Percentiles rank a stretch among this genome's conserved stretches.
Conservation (phyloP, 2,888 invertebrate genomes). For the Agrochola lota region DNA sequence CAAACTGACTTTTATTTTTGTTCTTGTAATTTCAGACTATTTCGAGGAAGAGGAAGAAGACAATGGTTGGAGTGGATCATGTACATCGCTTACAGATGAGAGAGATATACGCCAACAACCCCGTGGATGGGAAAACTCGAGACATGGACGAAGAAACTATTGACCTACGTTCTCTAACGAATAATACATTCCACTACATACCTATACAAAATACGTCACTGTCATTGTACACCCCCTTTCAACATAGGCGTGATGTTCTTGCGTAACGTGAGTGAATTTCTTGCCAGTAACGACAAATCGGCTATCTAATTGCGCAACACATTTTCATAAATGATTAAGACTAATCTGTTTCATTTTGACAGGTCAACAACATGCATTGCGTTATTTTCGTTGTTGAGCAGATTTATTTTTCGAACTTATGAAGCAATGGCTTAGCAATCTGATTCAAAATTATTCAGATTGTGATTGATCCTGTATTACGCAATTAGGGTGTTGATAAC, state of each 20-base stretch:
- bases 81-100: no score
- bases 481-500: neutral
- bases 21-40: slow-evolving; percentile 7
- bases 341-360: no score
- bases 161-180: neutral
- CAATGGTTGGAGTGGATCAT: neutral
- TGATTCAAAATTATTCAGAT: no score
- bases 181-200: neutral
- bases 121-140: neutral
- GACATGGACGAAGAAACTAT: neutral
- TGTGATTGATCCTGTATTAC: no score
- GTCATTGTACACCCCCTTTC: neutral
- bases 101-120: no score
- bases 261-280: neutral
- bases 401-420: no score
- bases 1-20: no score
- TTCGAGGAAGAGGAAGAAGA: neutral
- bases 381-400: no score
- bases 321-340: no score
- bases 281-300: neutral
- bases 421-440: no score
- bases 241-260: neutral
- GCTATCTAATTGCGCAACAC: no score
- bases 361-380: no score
- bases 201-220: neutral